A percentile compares a stretch with the other conserved stretches of the same genome.
Conservation (phyloP, 92 coral and sea anemone species). For the Palythoa caribaeorum region DNA sequence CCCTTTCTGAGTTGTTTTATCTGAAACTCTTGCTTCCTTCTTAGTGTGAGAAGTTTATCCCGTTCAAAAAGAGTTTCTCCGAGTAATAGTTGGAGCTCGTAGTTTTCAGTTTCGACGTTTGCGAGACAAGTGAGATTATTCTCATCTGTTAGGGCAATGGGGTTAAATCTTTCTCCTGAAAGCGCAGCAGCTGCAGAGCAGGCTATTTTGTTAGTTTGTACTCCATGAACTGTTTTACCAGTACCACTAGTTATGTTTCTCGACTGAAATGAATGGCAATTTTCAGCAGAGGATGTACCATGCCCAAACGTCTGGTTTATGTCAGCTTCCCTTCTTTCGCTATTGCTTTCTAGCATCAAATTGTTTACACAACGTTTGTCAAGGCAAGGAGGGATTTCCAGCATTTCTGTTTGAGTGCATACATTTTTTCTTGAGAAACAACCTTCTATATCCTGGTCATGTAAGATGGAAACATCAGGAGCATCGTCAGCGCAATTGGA, state of each 20-base stretch:
- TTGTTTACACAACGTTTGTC: neutral
- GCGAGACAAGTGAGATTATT: no score
- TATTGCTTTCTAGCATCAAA: neutral
- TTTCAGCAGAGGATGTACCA: neutral
- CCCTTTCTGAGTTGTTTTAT: no score
- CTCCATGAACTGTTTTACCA: neutral
- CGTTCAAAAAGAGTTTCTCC: no score
- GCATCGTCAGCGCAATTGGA: neutral
- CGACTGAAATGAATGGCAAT: neutral
- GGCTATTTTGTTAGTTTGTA: no score
- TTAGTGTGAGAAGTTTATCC: no score
- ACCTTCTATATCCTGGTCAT: neutral
- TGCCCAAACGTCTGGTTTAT: neutral
- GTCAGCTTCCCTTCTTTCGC: neutral
- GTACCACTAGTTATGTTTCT: neutral
- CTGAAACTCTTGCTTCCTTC: no score
- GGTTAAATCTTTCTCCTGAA: no score
- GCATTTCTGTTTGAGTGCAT: conserved; percentile 6
- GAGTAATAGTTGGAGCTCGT: no score
- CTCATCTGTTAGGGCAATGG: no score
- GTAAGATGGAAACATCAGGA: no score
- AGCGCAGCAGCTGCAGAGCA: no score
- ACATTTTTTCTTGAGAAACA: neutral
- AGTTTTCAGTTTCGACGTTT: no score
- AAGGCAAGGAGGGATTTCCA: neutral